These are phyloP conservation scores for Pantherophis alleghaniensis DNA, from an alignment of 2,797 vertebrate genomes.

Conservation along the genomic window DNA sequence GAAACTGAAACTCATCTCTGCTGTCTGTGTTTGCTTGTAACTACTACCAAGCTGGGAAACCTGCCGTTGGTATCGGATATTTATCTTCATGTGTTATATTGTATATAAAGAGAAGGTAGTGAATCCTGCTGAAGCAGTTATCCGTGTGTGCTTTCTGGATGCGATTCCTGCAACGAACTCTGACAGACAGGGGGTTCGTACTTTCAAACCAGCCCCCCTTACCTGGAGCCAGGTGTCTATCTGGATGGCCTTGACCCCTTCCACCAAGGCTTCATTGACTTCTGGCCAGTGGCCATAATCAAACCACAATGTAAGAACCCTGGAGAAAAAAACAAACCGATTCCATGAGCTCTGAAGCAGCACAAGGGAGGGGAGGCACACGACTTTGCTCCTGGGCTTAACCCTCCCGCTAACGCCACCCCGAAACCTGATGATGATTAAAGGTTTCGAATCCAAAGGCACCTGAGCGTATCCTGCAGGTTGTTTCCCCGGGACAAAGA, in stretches of 20 bases:
- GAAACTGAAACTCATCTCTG: too few relatives aligned
- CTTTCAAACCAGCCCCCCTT: conserved; percentile 25
- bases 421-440: not conserved
- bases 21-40: too few relatives aligned
- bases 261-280: conserved; percentile 95
- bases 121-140: too few relatives aligned
- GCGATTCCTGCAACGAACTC: too few relatives aligned
- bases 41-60: too few relatives aligned
- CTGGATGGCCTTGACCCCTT: conserved; percentile 98
- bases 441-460: not conserved
- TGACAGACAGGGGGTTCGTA: not conserved
- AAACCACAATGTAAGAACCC: conserved; percentile 98
- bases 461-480: conserved; percentile 97
- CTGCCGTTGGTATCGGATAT: too few relatives aligned
- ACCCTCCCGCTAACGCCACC: not conserved
- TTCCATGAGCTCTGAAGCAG: not conserved
- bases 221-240: conserved; percentile 99
- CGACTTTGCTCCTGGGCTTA: too few relatives aligned
- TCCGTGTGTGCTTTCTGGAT: too few relatives aligned
- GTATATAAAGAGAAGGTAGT: too few relatives aligned
- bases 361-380: too few relatives aligned
- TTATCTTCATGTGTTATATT: too few relatives aligned
- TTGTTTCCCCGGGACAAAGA: conserved; percentile 97
- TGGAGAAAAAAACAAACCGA: conserved; percentile 53
- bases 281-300: conserved; percentile 99